These are phyloP conservation scores for Scaptomyza reducta DNA, from an alignment of 2,888 invertebrate genomes.

Conservation along the genomic window DNA sequence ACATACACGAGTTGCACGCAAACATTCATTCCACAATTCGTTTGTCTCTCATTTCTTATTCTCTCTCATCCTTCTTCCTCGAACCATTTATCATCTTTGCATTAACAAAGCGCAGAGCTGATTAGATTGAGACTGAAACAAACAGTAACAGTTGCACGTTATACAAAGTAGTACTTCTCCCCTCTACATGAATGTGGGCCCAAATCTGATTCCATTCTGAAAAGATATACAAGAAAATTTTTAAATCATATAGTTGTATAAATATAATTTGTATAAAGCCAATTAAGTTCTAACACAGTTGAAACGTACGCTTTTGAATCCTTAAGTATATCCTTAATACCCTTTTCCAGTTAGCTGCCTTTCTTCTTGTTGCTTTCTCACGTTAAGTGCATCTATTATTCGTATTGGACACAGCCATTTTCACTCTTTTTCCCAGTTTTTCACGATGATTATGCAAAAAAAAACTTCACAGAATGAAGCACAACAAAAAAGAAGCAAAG, in stretches of 20 bases:
- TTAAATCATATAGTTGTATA: no score
- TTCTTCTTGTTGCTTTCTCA: background rate
- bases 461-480: constrained; percentile 35
- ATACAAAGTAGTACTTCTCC: background rate
- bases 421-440: constrained; percentile 4
- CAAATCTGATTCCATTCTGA: constrained; percentile 49
- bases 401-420: background rate
- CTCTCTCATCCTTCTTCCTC: constrained; percentile 13
- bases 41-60: constrained; percentile 2
- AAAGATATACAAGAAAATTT: background rate
- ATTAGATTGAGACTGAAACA: constrained; percentile 45
- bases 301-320: no score
- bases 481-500: constrained; percentile 40
- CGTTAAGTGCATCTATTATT: constrained; percentile 18
- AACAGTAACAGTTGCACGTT: constrained; percentile 22
- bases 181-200: constrained; percentile 40
- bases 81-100: constrained; percentile 63
- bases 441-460: constrained; percentile 49
- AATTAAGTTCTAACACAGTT: background rate
- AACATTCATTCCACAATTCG: background rate
- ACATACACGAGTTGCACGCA: background rate
- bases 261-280: background rate
- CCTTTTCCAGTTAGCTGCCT: background rate
- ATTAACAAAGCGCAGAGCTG: constrained; percentile 56
- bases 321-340: no score